Base-by-base conservation (phyloP, 2,888 invertebrate genomes). In the Cybosia mesomella region DNA sequence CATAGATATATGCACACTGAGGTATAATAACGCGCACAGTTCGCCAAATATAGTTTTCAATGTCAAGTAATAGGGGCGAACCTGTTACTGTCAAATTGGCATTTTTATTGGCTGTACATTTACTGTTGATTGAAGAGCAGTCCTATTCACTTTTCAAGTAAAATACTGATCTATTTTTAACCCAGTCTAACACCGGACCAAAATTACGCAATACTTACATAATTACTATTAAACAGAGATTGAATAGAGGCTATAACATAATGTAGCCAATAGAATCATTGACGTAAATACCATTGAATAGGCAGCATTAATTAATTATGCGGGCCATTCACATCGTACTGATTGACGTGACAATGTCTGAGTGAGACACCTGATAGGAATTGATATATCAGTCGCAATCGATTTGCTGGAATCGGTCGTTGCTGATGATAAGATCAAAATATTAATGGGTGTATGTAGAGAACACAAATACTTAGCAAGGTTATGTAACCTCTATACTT, bases 261-360 rank as follows among this genome's bases (percentile, higher is more conserved):
- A 64, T 63, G 66, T 72, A 39, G 59, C 66, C 63, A 68, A 75
- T 77, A 70, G 76, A 72, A 78, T 75, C 72, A 71, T 67, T 72
- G 70, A 75, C 77, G 72, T 74, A 76, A 79, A 76, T 74, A 73
- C 77, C 68, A 70, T 67, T 73, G 80, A 77, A 74, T 76, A 67
- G 73, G 54, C 71, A 74, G 74, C 67, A 70, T 76, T 78, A 83
- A 83, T 82, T 83, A 83, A 83, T 83, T 83, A 83, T 71, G 65
- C 58, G 62, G 63, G 68, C 80, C 72, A 82, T 82, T 82, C 78
- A 82, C 77, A 74, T 75, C 67, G 58, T 62, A 0, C 67, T 80
- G 81, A 81, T 78, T 80, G 83, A 81, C 83, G 75, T 73, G 74
- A 74, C 83, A 82, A 76, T 70, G 73, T 70, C 68, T 69, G 67